Conservation (phyloP, 2,113 vertebrate species). For the Tragelaphus buxtoni region DNA sequence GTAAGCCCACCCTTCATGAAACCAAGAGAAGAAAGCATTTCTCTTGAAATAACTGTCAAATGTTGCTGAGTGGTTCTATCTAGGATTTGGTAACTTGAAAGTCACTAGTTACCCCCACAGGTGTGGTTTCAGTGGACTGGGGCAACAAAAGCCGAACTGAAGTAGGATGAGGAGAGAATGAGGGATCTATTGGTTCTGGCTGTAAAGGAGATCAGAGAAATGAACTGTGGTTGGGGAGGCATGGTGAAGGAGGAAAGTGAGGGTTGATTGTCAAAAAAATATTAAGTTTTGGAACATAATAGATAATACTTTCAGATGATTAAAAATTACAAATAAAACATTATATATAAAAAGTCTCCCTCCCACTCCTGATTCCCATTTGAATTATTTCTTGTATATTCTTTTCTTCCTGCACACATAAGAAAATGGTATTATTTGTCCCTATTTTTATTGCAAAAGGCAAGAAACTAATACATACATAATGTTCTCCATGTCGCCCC, state of each 20-base stretch:
- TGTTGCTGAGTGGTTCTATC: background rate
- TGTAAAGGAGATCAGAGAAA: background rate
- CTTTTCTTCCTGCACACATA: background rate
- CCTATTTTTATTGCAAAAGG: constrained; percentile 12
- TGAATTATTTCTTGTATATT: background rate
- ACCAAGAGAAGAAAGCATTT: background rate
- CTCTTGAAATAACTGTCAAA: background rate
- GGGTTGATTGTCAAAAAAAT: background rate
- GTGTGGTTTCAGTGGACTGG: background rate
- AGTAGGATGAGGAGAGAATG: background rate
- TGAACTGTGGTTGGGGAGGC: background rate
- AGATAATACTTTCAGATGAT: background rate
- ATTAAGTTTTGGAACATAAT: background rate
- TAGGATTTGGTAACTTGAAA: background rate
- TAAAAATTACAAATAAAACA: background rate
- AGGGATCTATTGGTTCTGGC: background rate
- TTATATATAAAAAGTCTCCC: background rate
- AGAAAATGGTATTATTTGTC: background rate
- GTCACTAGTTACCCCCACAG: background rate
- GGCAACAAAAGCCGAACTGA: background rate
- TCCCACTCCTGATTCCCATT: background rate
- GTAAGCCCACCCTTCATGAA: background rate
- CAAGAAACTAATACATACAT: background rate
- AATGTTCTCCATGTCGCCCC: background rate
- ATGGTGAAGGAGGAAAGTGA: background rate